Conservation (phyloP, 2,113 vertebrate species). For the Falco punctatus region DNA sequence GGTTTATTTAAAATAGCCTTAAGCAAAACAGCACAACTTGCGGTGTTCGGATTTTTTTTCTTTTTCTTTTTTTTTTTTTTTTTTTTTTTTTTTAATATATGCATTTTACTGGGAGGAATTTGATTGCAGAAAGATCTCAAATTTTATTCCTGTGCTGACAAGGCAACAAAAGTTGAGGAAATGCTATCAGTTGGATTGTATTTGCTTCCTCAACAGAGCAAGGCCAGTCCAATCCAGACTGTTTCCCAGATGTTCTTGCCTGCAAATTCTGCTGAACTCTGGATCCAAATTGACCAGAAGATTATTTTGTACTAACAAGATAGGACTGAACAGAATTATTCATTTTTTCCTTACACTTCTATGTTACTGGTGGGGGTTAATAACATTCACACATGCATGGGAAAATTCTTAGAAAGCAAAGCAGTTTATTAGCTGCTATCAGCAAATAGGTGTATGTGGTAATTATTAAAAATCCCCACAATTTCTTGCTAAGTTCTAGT, state of each 20-base stretch:
- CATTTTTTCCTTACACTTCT: neutral
- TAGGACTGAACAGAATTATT: neutral
- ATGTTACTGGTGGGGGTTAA: neutral
- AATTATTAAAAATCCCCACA: neutral
- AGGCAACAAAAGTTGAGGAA: neutral
- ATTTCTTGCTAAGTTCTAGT: neutral
- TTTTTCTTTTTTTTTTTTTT: too few relatives aligned
- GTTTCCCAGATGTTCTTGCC: neutral
- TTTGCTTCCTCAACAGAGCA: neutral
- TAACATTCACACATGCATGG: neutral
- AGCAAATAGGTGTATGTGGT: neutral
- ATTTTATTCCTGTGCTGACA: neutral
- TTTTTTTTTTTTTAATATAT: neutral
- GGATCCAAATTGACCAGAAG: neutral
- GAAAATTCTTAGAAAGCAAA: neutral
- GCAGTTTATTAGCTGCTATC: neutral
- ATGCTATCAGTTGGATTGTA: neutral
- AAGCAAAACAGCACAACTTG: neutral
- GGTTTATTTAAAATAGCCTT: conserved; percentile 38
- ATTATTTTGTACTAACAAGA: neutral
- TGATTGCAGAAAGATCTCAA: neutral
- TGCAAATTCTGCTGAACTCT: neutral
- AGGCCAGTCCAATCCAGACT: neutral
- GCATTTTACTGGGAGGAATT: neutral
- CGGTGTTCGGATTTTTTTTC: neutral